Conservation (phyloP, 2,797 vertebrate genomes). For the Channallabes apus region DNA sequence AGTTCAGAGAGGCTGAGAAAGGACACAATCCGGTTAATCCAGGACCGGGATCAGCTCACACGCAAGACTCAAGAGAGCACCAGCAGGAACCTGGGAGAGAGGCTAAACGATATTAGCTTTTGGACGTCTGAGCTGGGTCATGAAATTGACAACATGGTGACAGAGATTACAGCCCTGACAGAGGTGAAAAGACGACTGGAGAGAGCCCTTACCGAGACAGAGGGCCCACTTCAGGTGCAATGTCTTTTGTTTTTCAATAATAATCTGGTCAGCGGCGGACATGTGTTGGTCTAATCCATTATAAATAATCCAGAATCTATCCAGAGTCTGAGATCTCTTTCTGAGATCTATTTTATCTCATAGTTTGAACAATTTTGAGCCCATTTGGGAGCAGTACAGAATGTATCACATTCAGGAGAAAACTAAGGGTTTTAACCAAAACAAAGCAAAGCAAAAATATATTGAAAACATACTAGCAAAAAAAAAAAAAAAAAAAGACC, state of each 20-base stretch:
- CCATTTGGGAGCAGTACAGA: neutral
- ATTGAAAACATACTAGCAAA: neutral
- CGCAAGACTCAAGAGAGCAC: constrained; percentile 79
- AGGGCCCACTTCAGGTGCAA: constrained; percentile 87
- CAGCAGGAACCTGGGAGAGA: constrained; percentile 85
- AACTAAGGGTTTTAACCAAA: neutral
- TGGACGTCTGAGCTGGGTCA: constrained; percentile 89
- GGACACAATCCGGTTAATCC: constrained; percentile 84
- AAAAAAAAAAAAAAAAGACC: neutral
- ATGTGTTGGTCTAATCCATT: neutral
- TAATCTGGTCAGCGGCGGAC: too few species aligned
- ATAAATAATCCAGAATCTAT: neutral
- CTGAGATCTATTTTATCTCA: neutral
- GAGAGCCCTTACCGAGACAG: constrained; percentile 83
- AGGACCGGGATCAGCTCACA: constrained; percentile 85
- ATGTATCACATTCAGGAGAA: neutral
- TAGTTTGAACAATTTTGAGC: neutral
- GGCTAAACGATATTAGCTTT: constrained; percentile 86
- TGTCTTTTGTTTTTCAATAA: neutral
- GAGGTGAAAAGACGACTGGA: constrained; percentile 86
- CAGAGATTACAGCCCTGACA: constrained; percentile 80
- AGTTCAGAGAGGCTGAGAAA: constrained; percentile 83
- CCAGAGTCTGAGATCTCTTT: neutral
- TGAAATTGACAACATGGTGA: constrained; percentile 90
- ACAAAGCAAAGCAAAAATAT: neutral